Base-by-base conservation (phyloP, 2,797 vertebrate genomes). In the Saxicola maurus region DNA sequence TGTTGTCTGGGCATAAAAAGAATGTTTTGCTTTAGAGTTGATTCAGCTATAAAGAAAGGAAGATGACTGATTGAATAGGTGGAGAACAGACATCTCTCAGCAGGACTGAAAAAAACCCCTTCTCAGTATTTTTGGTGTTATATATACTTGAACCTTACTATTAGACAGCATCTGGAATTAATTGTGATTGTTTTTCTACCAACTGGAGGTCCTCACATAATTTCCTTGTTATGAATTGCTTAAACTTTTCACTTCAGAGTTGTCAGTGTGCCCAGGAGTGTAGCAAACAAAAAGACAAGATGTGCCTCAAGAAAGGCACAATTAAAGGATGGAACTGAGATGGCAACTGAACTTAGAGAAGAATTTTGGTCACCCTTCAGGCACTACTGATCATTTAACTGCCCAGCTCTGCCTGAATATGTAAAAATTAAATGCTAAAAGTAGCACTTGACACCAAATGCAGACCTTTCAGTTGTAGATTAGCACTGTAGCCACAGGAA, bases 81-180 rank as follows among this genome's bases (percentile, higher is more conserved):
- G 59, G 23, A 73, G 30, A 86, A 86, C 28, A 80, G 67, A 56
- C 46, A 45, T 14, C 10, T 80, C 65, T 64, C 75, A 71, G 65
- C 52, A 90, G 25, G 78, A 71, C 38, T 71, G 10, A 42, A 82
- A 59, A 49, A 65, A 52, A 56, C 0, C 1, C 11, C 9, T 8
- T 13, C 73, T 13, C 27, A 45, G 14, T 86, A 56, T 76, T 8
- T 84, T 69, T 56, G 28, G 27, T 16, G 14, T 68, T 71, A 67
- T 2, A 15, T 42, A 49, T 20, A 16, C 64, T 80, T 89, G 65
- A 89, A 71, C 61, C 28, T 64, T 74, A 65, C 13, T 23, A 2
- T 64, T 49, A 45, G 57, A 62, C 51, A 86, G 20, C 72, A 92
- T 80, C 84, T 92, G 89, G 77, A 88, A 82, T 73, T 59, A 82